Evolutionary conservation across 2,888 invertebrate genomes (phyloP), one percentile per base, ranked within the genome.

Genomic region (Colletes collaris): DNA sequence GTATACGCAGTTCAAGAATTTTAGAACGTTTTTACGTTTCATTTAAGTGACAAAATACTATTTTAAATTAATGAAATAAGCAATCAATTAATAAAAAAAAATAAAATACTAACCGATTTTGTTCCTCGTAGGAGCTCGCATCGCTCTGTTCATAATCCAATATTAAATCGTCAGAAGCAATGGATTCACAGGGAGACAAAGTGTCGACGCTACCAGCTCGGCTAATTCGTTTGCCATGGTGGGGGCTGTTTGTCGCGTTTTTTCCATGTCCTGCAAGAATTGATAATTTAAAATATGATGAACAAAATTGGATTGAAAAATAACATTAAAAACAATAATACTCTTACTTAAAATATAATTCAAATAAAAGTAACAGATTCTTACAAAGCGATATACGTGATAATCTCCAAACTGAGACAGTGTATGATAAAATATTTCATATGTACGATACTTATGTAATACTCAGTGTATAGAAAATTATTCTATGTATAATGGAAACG

Each of bases 161-260:
- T 96, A 97, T 97, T 79, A 97, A 94, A 93, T 97, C 97, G 89
- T 97, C 97, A 5, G 97, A 97, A 55, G 97, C 96, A 76, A 97
- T 96, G 86, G 97, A 97, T 85, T 96, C 96, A 88, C 96, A 96
- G 2, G 96, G 96, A n/a, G 97, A 97, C 74, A 97, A 92, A 0
- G 97, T 97, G 90, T 97, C 97, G 81, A 97, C 93, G 0, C 97
- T 97, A 4, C 96, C 95, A 6, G 96, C 95, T 49, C 96, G 93
- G 83, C 95, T 95, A 16, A 95, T 91, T 72, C 92, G 89, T 50
- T 94, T 93, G 35, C 87, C 90, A 69, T 91, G 90, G 62, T 90
- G 90, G 4, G 93, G 92, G 73, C 93, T 93, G 69, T 91, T 93
- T 46, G 90, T 90, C 27, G 88, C 80, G 67, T 89, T 90, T 64